Percentiles rank a stretch among this genome's conserved stretches.
Evolutionary conservation across 1,140 invertebrate species (phyloP).

Genomic region (Megalonaias nervosa): DNA sequence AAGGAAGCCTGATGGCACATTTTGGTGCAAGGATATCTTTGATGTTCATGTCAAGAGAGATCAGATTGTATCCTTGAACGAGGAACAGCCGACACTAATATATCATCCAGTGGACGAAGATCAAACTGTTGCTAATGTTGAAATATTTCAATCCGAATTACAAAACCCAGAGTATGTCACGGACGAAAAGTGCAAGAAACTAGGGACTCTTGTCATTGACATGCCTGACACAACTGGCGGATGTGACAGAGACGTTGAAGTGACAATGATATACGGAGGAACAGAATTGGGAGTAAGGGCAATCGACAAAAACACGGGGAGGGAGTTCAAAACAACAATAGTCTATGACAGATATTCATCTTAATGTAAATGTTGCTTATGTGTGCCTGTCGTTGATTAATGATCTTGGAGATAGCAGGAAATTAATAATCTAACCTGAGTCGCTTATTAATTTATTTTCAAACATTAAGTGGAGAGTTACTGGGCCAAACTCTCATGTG

Average conservation of each 20-base stretch:
- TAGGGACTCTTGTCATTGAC: constrained; percentile 11
- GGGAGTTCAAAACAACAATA: constrained; percentile 3
- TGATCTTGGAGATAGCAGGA: no score
- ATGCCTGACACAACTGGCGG: constrained; percentile 7
- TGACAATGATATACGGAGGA: constrained; percentile 28
- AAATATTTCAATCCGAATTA: neutral
- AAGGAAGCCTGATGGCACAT: constrained; percentile 6
- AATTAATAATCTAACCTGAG: no score
- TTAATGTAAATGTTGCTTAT: no score
- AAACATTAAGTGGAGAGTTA: no score
- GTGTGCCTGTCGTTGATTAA: no score
- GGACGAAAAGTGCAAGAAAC: constrained; percentile 5
- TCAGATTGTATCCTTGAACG: constrained; percentile 5
- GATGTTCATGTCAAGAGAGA: constrained; percentile 18
- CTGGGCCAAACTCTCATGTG: no score
- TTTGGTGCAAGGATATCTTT: constrained; percentile 18
- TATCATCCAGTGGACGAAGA: constrained; percentile 15
- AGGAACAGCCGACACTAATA: neutral
- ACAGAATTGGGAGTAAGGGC: constrained; percentile 17
- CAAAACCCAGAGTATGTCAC: constrained; percentile 5
- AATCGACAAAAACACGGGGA: constrained; percentile 6
- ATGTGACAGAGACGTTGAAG: constrained; percentile 5
- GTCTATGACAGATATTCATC: no score
- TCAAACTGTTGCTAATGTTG: constrained; percentile 2
- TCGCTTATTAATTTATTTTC: no score